Conservation (phyloP, 2,888 invertebrate species). For the Xanthorhoe spadicearia region DNA sequence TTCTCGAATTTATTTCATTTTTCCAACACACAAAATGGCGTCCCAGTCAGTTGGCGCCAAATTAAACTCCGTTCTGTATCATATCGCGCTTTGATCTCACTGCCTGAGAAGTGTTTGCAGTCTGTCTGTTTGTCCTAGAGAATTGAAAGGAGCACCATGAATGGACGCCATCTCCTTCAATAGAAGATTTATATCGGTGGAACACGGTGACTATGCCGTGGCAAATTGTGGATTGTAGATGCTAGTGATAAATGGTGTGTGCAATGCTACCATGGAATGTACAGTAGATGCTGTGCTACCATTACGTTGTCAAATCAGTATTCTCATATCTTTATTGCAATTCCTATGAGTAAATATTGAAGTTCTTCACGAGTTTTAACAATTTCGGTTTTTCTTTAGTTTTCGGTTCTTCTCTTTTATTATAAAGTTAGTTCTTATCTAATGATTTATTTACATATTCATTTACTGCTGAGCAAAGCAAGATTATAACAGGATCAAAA, state of each 20-base stretch:
- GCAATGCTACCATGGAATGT: conserved; percentile 7
- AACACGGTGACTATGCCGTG: conserved; percentile 70
- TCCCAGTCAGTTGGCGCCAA: conserved; percentile 76
- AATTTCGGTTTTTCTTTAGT: too few relatives aligned
- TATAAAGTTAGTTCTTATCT: too few relatives aligned
- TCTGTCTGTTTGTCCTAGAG: conserved; percentile 74
- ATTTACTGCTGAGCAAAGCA: too few relatives aligned
- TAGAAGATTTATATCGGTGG: conserved; percentile 81
- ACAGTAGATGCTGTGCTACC: neutral
- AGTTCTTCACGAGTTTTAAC: too few relatives aligned
- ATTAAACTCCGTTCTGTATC: conserved; percentile 77
- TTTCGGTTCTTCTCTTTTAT: too few relatives aligned
- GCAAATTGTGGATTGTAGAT: conserved; percentile 82
- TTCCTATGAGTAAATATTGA: too few relatives aligned
- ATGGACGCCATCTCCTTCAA: conserved; percentile 69
- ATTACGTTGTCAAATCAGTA: too few relatives aligned
- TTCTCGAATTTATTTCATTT: conserved; percentile 10
- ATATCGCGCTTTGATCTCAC: conserved; percentile 82
- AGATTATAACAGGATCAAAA: too few relatives aligned
- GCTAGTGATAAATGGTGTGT: conserved; percentile 61
- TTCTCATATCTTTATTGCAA: too few relatives aligned
- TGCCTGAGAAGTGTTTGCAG: conserved; percentile 75
- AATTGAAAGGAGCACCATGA: conserved; percentile 72
- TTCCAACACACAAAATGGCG: conserved; percentile 76
- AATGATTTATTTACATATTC: too few relatives aligned